Evolutionary conservation across 2,113 vertebrate species (phyloP), one percentile per base, ranked within the genome.

Genomic region (Gymnorhina tibicen): DNA sequence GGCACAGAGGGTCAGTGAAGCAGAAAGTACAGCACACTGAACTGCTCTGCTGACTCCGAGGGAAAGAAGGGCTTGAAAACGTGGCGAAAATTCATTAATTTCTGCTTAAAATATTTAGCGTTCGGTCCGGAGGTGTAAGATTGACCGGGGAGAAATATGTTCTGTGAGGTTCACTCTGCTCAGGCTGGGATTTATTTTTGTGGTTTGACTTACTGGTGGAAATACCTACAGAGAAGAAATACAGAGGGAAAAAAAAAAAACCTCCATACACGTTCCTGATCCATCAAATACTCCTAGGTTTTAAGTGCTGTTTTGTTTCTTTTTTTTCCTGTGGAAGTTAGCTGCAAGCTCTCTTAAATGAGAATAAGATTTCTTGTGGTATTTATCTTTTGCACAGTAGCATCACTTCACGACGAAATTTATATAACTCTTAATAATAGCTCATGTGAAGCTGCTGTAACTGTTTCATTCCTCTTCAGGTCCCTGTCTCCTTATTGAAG

Each of bases 1-100:
- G 64, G 33, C 78, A 89, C 28, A 70, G 62, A 46, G 28, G 70
- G 60, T 82, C 89, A 89, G 42, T 70, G 91, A 88, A 91, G 92
- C 75, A 88, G 69, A 93, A 92, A 88, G 73, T 32, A 19, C 1
- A 4, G 66, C 19, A 37, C 16, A 13, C 50, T 74, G 79, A 91
- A 37, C 46, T 81, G 42, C 53, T 76, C 27, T 86, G 64, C 23
- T 94, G 76, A n/a, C 55, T 96, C 66, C 17, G 35, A 86, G 47
- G 52, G 35, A 88, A 95, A 70, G 3, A 67, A 63, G 42, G 18
- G 20, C 35, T 93, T 87, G 30, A 35, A 91, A 93, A 87, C 64
- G 32, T 88, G 79, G 63, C 42, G 91, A 89, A 39, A 95, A 89
- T 63, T 87, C 42, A 93, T 94, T 96, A 89, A 85, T 95, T 93